Evolutionary conservation across 2,797 vertebrate genomes (phyloP).

Genomic region (Luscinia luscinia): DNA sequence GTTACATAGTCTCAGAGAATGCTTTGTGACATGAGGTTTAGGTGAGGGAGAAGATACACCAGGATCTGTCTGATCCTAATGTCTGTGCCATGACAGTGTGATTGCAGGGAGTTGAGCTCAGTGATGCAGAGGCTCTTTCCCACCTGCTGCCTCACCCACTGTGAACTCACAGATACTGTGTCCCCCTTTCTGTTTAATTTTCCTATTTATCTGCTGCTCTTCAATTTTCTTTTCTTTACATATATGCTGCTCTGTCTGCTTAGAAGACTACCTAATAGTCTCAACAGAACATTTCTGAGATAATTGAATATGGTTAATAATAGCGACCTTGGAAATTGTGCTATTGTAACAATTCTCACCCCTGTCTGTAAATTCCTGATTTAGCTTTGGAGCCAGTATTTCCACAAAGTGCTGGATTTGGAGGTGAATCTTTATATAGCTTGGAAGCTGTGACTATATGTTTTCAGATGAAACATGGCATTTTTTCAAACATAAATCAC

Average conservation of each 20-base stretch:
- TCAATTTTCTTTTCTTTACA: background rate
- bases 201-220: background rate
- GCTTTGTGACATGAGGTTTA: background rate
- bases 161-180: background rate
- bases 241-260: background rate
- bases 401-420: background rate
- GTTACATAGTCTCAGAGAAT: background rate
- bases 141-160: background rate
- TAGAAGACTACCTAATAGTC: background rate
- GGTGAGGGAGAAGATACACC: background rate
- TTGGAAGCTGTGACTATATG: background rate
- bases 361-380: background rate
- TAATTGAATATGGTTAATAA: background rate
- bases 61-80: background rate
- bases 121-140: background rate
- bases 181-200: background rate
- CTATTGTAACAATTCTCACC: background rate
- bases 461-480: background rate
- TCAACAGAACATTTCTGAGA: background rate
- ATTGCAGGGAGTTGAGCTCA: background rate
- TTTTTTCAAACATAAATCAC: background rate
- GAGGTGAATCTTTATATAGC: background rate
- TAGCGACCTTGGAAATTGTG: background rate
- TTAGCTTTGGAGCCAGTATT: background rate
- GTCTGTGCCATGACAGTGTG: accelerated